These are phyloP conservation scores for Mesoclemmys tuberculata DNA, from an alignment of 2,113 vertebrate genomes.

Conservation along the genomic window DNA sequence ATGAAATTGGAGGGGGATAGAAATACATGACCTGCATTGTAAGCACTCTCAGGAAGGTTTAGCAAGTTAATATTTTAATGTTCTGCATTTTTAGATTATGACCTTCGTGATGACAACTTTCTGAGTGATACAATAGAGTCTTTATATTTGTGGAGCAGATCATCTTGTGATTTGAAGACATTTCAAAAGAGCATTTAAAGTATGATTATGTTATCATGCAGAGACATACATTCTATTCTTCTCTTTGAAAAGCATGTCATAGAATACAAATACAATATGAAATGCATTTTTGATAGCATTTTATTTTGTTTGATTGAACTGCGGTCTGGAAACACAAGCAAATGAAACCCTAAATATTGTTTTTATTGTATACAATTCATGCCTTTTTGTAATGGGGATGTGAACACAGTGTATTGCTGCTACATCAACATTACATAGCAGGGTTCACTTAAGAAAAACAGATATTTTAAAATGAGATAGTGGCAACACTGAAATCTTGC, in stretches of 20 bases:
- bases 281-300: slow-evolving; percentile 18
- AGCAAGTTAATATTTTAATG: slow-evolving; percentile 14
- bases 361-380: background rate
- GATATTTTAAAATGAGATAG: background rate
- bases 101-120: background rate
- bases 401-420: background rate
- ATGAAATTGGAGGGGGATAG: background rate
- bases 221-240: background rate
- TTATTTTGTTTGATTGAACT: slow-evolving; percentile 1
- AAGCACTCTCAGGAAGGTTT: background rate
- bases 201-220: background rate
- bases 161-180: background rate
- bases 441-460: background rate
- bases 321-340: background rate
- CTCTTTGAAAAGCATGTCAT: background rate
- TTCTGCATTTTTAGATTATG: background rate
- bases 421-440: background rate
- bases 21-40: background rate
- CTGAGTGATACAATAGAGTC: background rate
- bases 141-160: background rate
- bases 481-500: background rate
- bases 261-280: background rate
- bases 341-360: background rate
- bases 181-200: background rate
- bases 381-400: background rate